Evolutionary conservation across 1,140 invertebrate genomes (phyloP).

Genomic region (Fopius arisanus): DNA sequence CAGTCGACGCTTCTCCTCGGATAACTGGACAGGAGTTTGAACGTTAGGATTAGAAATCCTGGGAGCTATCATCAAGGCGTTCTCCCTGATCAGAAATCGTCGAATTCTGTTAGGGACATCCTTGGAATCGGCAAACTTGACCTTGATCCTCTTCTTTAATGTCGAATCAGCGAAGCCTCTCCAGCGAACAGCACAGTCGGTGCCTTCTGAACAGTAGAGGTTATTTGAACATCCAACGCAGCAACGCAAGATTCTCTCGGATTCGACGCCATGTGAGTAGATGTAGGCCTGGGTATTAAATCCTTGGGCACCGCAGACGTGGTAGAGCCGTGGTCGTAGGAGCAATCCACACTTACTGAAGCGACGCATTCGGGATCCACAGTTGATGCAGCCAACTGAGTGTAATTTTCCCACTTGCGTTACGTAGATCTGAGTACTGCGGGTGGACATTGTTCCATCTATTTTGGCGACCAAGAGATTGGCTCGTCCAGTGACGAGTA

Average conservation of each 20-base stretch:
- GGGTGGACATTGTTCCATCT: constrained; percentile 6
- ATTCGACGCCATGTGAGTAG: constrained; percentile 18
- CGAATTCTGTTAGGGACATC: no score
- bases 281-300: not conserved
- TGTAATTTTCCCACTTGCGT: constrained; percentile 16
- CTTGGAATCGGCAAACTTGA: no score
- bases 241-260: not conserved
- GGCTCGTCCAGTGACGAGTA: constrained; percentile 16
- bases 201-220: not conserved
- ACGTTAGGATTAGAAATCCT: no score
- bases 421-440: constrained; percentile 12
- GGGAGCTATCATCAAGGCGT: no score
- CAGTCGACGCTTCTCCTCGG: no score
- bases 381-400: constrained; percentile 7
- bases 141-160: not conserved
- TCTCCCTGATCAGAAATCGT: no score
- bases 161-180: not conserved
- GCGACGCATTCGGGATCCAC: not conserved
- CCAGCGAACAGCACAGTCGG: not conserved
- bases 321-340: constrained; percentile 18
- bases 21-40: no score
- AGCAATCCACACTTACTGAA: constrained; percentile 13
- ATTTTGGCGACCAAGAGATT: not conserved
- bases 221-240: not conserved
- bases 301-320: constrained; percentile 20